Evolutionary conservation across 2,888 invertebrate species (phyloP), one percentile per base, ranked within the genome.

Genomic region (Phaedon cochleariae): DNA sequence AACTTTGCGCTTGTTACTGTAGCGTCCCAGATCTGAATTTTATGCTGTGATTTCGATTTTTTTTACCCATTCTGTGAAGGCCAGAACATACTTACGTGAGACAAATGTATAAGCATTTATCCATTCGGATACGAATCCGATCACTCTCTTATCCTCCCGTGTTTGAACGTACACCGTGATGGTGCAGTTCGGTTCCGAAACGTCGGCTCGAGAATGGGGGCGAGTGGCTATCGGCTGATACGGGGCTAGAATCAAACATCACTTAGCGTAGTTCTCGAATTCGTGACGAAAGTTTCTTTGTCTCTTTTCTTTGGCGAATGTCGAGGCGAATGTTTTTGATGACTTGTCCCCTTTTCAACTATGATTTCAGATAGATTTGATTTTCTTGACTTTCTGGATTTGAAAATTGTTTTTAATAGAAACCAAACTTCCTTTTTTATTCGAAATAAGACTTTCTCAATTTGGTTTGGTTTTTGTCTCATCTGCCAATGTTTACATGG

Each of bases 111-210:
- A 90, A 74, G 89, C 88, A 82, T 88, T 86, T 80, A 90, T 89
- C 90, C 90, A 90, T 79, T 90, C 89, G 72, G 88, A 87, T 81
- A 91, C 84, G 84, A 90, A 90, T 78, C 89, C 89, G 81, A 89
- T 86, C 78, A 88, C 86, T 73, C 83, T 83, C 76, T 84, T 84
- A 74, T 83, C 83, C 76, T 84, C 83, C 37, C 65, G 61, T 26
- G 66, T 18, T 67, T 81, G 77, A 53, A 62, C 61, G 78, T 84
- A 84, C 78, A 85, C 81, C 71, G 85, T 82, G 66, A 85, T 84
- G 69, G 86, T 86, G 79, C 86, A 86, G 83, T 86, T 86, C 77
- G 80, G 78, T 73, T 80, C 80, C 67, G 77, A 73, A 68, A 76
- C 77, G 73, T 79, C 79, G 73, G 83, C 83, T 64, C 80, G 81